These are phyloP conservation scores for Spialia ferax DNA, from an alignment of 2,888 invertebrate species.

Conservation along the genomic window DNA sequence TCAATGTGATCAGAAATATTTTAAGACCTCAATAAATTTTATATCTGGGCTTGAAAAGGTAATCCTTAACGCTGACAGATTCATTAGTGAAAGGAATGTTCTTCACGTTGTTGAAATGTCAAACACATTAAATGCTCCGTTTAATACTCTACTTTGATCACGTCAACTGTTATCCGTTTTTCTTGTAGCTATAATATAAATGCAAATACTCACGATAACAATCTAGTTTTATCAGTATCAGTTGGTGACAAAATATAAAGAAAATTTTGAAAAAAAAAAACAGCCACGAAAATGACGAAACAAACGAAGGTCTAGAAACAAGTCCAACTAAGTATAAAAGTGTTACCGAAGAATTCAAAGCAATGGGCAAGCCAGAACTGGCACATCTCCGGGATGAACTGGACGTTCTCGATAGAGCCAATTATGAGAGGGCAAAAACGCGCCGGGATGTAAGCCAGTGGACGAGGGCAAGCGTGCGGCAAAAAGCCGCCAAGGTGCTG, in stretches of 20 bases:
- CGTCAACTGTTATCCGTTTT: neutral
- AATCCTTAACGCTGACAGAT: constrained; percentile 22
- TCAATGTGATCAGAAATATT: neutral
- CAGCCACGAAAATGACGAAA: neutral
- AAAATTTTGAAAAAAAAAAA: no score
- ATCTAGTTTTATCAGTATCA: no score
- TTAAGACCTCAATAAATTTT: neutral
- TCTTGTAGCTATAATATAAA: neutral
- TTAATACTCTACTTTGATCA: neutral
- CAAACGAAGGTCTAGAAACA: constrained; percentile 10
- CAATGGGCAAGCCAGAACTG: constrained; percentile 25
- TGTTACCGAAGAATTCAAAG: constrained; percentile 36
- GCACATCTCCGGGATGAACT: constrained; percentile 38
- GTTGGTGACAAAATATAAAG: no score
- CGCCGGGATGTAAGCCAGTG: constrained; percentile 39
- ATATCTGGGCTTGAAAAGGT: neutral
- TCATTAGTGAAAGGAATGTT: constrained; percentile 18
- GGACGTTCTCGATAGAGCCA: constrained; percentile 40
- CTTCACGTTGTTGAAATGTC: constrained; percentile 57
- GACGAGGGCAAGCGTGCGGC: constrained; percentile 22
- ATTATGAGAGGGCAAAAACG: constrained; percentile 37
- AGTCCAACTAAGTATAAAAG: constrained; percentile 42
- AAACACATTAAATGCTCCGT: constrained; percentile 57
- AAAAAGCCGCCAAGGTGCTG: constrained; percentile 33
- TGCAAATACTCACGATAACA: neutral